Base-by-base conservation (phyloP, 2,888 invertebrate species). In the Amorpha juglandis region DNA sequence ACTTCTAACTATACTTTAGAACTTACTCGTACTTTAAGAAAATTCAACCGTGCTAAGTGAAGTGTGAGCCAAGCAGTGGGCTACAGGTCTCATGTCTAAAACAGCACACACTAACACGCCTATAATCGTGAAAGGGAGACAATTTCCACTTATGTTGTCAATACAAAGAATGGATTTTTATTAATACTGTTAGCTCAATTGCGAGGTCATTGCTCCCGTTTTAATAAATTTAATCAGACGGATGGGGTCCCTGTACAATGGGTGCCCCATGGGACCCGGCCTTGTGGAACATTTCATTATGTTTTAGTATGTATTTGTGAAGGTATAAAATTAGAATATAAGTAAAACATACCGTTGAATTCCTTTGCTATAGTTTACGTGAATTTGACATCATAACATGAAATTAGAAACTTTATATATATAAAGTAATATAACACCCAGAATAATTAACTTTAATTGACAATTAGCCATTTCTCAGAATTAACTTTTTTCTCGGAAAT, bases 161-260 rank as follows among this genome's bases (percentile, higher is more conserved):
- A 58, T 19, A 19, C 12, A 38, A 19, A 42, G 58, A 42, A 58
- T 58, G 58, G 42, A 58, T 58, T 58, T 58, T 38, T 58, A 58
- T 58, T 58, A 58, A 58, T 58, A 58, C 58, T 42, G 58, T 58
- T 58, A 42, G 58, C 58, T 58, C 58, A 58, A 58, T 58, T 58
- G 38, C 19, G 71, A 71, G 69, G 53, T 76, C 72, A 65, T 63
- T 27, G 74, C 63, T 69, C 75, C 74, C 73, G 75, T 77, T 75
- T 74, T 77, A 77, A 77, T 77, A 75, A 77, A 77, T 75, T 77
- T 77, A 76, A 76, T 76, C 73, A 76, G 75, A 65, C n/a, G 33
- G 50, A 11, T 21, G 53, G 67, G 69, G 71, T 73, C 62, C 64
- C 65, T 16, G 35, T 14, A 69, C 74, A 70, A 74, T 69, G 58